phyloP scores from a whole-genome alignment of 1,140 invertebrate genomes.

The Euura lappo region DNA sequence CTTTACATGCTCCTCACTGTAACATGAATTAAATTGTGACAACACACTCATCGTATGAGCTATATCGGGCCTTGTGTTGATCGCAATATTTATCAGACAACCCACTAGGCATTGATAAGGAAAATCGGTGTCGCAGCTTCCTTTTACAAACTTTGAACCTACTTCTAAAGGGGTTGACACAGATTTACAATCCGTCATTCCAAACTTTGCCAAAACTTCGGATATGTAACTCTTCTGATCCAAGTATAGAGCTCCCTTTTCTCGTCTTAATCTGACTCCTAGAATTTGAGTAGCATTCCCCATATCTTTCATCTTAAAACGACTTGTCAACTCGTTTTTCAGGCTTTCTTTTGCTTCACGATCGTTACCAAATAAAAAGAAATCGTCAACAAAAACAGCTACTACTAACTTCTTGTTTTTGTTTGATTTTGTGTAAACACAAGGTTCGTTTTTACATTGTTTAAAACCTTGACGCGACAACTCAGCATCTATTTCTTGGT shows the following conservation, averaged over 20 bases:
- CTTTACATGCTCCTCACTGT: constrained; percentile 19
- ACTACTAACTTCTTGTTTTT: constrained; percentile 30
- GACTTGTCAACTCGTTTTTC: constrained; percentile 18
- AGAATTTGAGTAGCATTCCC: constrained; percentile 38
- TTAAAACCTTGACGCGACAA: constrained; percentile 28
- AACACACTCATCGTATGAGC: constrained; percentile 31
- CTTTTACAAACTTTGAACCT: background rate
- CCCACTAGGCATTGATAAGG: constrained; percentile 36
- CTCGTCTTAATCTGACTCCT: constrained; percentile 36
- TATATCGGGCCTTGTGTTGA: constrained; percentile 43
- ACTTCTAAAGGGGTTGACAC: constrained; percentile 17
- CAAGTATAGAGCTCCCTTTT: constrained; percentile 34
- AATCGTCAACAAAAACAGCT: constrained; percentile 42
- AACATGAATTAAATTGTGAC: constrained; percentile 28
- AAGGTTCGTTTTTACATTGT: constrained; percentile 34
- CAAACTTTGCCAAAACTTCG: constrained; percentile 15
- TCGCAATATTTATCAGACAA: constrained; percentile 36
- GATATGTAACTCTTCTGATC: constrained; percentile 37
- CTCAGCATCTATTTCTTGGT: constrained; percentile 32
- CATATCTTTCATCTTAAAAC: constrained; percentile 42
- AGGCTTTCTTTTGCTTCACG: constrained; percentile 24
- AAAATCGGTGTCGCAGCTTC: constrained; percentile 13
- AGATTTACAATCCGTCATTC: constrained; percentile 22
- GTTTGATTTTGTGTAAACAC: constrained; percentile 37
- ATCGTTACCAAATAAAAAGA: constrained; percentile 36